Conservation (phyloP, 2,113 vertebrate genomes). For the Nestor notabilis region DNA sequence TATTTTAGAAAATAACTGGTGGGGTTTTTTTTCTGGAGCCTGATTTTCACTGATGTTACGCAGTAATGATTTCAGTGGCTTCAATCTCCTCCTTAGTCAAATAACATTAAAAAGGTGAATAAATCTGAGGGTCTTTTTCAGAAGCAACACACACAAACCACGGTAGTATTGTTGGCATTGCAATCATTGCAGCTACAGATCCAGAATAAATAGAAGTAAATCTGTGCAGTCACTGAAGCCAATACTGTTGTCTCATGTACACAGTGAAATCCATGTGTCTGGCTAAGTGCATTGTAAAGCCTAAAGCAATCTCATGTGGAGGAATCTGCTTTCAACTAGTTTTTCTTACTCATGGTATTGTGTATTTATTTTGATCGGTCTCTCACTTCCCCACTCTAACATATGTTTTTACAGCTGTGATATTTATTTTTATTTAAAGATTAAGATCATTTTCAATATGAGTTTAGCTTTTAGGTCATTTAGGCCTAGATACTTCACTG, state of each 20-base stretch:
- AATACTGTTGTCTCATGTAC: background rate
- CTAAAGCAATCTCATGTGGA: background rate
- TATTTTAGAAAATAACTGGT: background rate
- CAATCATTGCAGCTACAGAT: background rate
- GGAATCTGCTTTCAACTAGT: background rate
- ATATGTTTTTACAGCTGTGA: background rate
- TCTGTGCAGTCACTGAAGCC: background rate
- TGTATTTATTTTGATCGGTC: background rate
- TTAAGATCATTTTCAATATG: background rate
- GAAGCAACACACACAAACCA: background rate
- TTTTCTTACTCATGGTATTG: background rate
- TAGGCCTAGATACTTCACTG: background rate
- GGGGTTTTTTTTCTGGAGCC: background rate
- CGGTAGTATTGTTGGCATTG: background rate
- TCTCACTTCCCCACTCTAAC: background rate
- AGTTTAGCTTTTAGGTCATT: background rate
- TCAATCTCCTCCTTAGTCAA: background rate
- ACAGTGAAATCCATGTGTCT: background rate
- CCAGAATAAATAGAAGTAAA: constrained; percentile 2
- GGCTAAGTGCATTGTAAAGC: background rate
- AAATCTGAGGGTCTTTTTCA: background rate
- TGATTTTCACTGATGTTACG: background rate
- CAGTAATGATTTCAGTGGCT: background rate
- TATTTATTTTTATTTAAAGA: background rate
- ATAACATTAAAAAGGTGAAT: background rate